These are phyloP conservation scores for Cantharis nigra DNA, from an alignment of 2,888 invertebrate genomes.

Conservation along the genomic window DNA sequence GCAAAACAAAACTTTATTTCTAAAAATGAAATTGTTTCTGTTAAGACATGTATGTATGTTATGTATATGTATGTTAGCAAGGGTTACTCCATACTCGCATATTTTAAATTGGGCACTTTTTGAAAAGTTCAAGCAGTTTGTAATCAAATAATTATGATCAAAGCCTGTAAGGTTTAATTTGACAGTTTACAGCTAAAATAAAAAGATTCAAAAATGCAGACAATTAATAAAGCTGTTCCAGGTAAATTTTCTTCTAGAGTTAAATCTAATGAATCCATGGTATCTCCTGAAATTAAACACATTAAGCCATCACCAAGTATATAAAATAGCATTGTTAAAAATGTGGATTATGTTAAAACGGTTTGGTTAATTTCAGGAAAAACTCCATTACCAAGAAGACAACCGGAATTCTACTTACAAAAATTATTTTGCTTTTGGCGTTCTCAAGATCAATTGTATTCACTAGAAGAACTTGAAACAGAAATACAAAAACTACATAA, in stretches of 20 bases:
- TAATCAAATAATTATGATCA: not conserved
- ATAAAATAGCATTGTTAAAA: not conserved
- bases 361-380: not conserved
- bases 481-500: conserved; percentile 29
- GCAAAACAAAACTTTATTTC: no score
- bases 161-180: not conserved
- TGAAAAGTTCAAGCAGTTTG: no score
- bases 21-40: no score
- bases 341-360: not conserved
- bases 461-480: conserved; percentile 19
- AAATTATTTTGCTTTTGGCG: not conserved
- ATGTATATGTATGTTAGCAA: no score
- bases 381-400: not conserved
- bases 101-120: no score
- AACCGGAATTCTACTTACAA: not conserved
- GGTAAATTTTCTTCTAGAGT: not conserved
- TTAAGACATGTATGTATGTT: no score
- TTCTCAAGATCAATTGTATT: conserved; percentile 2
- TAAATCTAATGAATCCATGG: not conserved
- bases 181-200: not conserved
- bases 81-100: no score
- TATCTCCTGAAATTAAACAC: not conserved
- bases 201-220: not conserved
- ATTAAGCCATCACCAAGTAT: not conserved
- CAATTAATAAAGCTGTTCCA: not conserved